Percentiles rank a stretch among this genome's conserved stretches.
Conservation (phyloP, 37 sponge, comb jelly and placozoan species). For the Beroe forskalii region DNA sequence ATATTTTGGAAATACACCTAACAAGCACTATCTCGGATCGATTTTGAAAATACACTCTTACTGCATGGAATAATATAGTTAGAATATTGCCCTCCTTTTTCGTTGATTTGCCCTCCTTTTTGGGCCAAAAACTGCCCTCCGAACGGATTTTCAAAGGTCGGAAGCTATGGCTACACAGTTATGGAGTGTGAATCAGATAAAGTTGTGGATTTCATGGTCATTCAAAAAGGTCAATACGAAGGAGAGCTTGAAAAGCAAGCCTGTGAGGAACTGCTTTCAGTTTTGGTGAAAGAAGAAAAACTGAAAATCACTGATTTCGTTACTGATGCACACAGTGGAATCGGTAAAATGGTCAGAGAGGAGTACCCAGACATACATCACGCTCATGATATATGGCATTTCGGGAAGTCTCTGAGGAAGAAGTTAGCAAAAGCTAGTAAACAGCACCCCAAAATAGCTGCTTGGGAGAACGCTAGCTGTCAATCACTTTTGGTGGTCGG, state of each 20-base stretch:
- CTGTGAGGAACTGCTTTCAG: background rate
- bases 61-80: too few species aligned
- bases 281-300: background rate
- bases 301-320: background rate
- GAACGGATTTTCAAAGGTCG: too few species aligned
- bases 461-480: too few species aligned
- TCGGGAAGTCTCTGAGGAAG: background rate
- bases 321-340: background rate
- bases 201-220: background rate
- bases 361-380: background rate
- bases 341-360: background rate
- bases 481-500: background rate
- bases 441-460: background rate
- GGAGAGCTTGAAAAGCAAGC: too few species aligned
- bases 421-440: constrained; percentile 1
- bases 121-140: too few species aligned
- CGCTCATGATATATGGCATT: background rate
- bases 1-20: too few species aligned
- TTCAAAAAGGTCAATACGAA: too few species aligned
- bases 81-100: too few species aligned
- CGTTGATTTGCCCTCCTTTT: too few species aligned
- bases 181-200: background rate
- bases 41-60: too few species aligned
- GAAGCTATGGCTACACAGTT: too few species aligned
- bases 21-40: too few species aligned